Evolutionary conservation across 2,888 invertebrate species (phyloP).

Genomic region (Zhuqinia jingwanae): DNA sequence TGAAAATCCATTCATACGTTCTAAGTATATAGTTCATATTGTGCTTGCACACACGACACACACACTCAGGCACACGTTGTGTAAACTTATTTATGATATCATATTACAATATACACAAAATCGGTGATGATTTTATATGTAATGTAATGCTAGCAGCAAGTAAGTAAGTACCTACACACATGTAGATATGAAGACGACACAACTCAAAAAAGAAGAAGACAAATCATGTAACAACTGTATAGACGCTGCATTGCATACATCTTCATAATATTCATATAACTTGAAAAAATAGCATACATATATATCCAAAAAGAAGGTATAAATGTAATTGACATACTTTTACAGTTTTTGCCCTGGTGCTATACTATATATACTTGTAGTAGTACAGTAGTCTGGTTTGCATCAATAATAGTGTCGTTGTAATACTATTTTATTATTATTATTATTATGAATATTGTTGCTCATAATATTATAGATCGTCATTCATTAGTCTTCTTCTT

Average conservation of each 20-base stretch:
- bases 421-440: conserved; percentile 51
- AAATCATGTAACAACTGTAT: too few species aligned
- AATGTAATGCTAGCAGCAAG: too few species aligned
- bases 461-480: conserved; percentile 50
- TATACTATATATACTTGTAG: neutral
- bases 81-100: too few species aligned
- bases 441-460: conserved; percentile 47
- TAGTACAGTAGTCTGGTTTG: neutral
- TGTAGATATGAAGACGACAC: too few species aligned
- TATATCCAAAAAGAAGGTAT: neutral
- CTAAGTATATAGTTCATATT: neutral
- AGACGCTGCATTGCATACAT: conserved; percentile 22
- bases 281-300: too few species aligned
- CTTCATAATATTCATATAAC: too few species aligned
- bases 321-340: neutral
- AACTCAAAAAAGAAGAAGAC: conserved; percentile 10
- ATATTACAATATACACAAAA: too few species aligned
- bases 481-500: conserved; percentile 54
- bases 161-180: too few species aligned
- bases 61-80: neutral
- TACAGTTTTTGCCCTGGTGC: neutral
- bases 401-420: conserved; percentile 36
- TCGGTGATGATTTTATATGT: too few species aligned
- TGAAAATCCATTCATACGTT: conserved; percentile 61
- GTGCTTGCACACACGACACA: neutral